Evolutionary conservation across 2,888 invertebrate genomes (phyloP), one percentile per base, ranked within the genome.

Genomic region (Xiphydria camelus): DNA sequence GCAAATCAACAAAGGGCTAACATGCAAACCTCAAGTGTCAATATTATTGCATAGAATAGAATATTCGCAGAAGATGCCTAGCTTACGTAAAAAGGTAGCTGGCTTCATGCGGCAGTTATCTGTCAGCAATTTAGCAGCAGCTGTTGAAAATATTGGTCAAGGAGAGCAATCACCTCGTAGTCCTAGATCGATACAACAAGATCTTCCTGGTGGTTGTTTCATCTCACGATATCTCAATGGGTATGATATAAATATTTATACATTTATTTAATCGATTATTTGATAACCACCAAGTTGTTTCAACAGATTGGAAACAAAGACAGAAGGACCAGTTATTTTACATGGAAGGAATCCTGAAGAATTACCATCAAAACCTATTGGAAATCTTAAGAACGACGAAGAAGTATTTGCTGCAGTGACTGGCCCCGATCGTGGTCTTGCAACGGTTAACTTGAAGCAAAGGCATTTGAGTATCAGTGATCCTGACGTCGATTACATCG

Each of bases 401-500:
- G 80, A 82, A 37, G 78, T 89, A 39, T 78, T 86, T 43, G 86
- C 88, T 6, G 86, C 90, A 41, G 85, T 85, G 64, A 88, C 91
- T 0, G 93, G 93, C 5, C 93, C 93, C 0, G 87, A 88, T 60
- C 87, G 85, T 45, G 93, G 93, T 1, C 79, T 93, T 3, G 86
- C 87, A 1, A 83, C 86, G 35, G 87, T 90, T 17, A 85, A 85
- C 70, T 77, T 83, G 35, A 81, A 81, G 36, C 83, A 85, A 61
- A 79, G 83, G 54, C 85, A 86, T 72, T 78, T 88, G 50, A 83
- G 83, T 44, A 80, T 84, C 33, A 77, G 78, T 33, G 86, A 87
- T 62, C 81, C 83, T 19, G 87, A 87, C 63, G 86, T 88, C 38
- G 86, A 86, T 70, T 88, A 85, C 60, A 87, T 88, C 53, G 88